Evolutionary conservation across 2,888 invertebrate species (phyloP).

Genomic region (Sarcophaga variegata): DNA sequence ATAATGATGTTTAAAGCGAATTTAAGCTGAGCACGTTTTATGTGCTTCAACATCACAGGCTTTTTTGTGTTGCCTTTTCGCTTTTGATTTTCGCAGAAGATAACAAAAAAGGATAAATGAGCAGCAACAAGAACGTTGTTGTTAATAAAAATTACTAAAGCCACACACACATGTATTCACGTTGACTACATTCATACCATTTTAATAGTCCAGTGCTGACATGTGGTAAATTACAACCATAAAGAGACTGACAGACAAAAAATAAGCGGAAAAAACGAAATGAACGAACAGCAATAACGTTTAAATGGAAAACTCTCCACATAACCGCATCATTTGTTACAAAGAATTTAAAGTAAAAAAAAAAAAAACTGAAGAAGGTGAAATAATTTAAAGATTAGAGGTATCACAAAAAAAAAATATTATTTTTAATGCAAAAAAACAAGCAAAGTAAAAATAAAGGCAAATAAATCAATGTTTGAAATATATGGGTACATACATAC

Average conservation of each 20-base stretch:
- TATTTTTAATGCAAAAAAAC: too few relatives aligned
- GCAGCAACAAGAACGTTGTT: neutral
- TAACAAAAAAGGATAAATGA: neutral
- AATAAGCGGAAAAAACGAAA: neutral
- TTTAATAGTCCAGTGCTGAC: slow-evolving; percentile 39
- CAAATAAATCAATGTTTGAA: too few relatives aligned
- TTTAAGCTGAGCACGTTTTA: slow-evolving; percentile 28
- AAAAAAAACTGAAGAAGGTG: neutral
- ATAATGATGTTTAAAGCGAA: slow-evolving; percentile 21
- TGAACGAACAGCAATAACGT: neutral
- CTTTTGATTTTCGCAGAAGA: neutral
- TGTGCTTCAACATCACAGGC: slow-evolving; percentile 1
- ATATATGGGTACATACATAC: too few relatives aligned
- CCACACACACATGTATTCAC: slow-evolving; percentile 18
- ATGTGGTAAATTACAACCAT: slow-evolving; percentile 40
- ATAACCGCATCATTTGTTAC: neutral
- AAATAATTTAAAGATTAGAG: neutral
- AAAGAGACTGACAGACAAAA: neutral
- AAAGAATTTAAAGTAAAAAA: neutral
- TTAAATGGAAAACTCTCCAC: neutral
- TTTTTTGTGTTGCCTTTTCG: neutral
- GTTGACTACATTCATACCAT: slow-evolving; percentile 21
- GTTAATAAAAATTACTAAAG: slow-evolving; percentile 29
- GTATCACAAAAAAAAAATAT: too few relatives aligned
- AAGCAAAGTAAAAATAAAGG: too few relatives aligned